phyloP scores from a whole-genome alignment of 2,888 invertebrate species.

The Conus canariensis region DNA sequence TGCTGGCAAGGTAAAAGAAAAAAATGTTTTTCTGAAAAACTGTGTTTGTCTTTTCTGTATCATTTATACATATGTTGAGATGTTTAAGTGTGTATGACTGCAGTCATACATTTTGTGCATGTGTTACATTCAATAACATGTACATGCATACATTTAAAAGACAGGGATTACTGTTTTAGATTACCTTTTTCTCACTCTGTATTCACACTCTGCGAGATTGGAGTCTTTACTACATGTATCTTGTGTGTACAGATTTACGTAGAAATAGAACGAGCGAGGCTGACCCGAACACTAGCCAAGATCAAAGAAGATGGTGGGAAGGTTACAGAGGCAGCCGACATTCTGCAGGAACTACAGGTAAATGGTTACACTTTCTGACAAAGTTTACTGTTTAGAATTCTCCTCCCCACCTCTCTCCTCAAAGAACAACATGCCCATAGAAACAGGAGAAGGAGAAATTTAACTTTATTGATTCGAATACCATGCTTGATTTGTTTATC shows the following conservation, averaged over 20 bases:
- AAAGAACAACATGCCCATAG: neutral
- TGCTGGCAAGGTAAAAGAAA: slow-evolving; percentile 90
- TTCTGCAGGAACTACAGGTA: slow-evolving; percentile 95
- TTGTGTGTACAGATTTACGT: slow-evolving; percentile 89
- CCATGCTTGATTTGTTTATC: no score
- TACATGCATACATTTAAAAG: neutral
- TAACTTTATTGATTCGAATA: no score
- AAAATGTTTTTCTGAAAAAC: no score
- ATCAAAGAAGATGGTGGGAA: slow-evolving; percentile 82
- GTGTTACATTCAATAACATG: neutral
- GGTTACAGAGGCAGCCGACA: slow-evolving; percentile 92
- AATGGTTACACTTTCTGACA: no score
- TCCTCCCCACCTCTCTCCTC: neutral
- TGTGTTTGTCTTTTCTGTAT: neutral
- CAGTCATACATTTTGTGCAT: neutral
- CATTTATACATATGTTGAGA: neutral
- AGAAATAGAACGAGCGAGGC: slow-evolving; percentile 97
- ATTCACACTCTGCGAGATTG: no score
- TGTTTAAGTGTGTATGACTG: no score
- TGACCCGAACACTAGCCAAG: slow-evolving; percentile 87
- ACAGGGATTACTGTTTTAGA: neutral
- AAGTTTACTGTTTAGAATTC: neutral
- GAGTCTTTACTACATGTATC: no score
- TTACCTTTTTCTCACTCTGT: neutral
- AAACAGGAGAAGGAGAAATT: no score